Conservation (phyloP, 2,113 vertebrate species). For the Corythornis vintsioides region DNA sequence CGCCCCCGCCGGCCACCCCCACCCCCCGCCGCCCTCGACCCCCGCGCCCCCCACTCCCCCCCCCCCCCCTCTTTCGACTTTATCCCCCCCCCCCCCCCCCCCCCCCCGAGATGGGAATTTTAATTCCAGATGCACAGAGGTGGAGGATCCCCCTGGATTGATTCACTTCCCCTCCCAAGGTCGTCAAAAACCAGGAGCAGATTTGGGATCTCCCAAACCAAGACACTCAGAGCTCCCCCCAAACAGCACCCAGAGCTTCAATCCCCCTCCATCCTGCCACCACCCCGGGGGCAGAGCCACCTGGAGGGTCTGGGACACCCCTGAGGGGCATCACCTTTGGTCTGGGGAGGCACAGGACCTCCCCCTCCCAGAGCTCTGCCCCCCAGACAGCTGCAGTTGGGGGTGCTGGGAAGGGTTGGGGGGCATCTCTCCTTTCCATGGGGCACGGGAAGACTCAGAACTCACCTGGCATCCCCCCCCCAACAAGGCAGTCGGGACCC, state of each 20-base stretch:
- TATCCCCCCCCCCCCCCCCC: too few relatives aligned
- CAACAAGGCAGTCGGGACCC: too few relatives aligned
- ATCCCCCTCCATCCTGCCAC: background rate
- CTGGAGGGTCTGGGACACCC: background rate
- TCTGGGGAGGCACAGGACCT: background rate
- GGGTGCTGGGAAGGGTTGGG: background rate
- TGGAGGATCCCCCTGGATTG: background rate
- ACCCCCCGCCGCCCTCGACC: too few relatives aligned
- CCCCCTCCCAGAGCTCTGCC: background rate
- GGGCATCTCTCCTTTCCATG: background rate
- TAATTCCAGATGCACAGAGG: fast-evolving
- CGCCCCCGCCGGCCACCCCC: too few relatives aligned
- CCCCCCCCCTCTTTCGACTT: too few relatives aligned
- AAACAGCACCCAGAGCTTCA: background rate
- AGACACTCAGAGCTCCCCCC: background rate
- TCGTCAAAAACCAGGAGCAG: background rate
- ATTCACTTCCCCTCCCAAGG: background rate
- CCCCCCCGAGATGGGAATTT: background rate
- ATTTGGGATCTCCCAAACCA: background rate
- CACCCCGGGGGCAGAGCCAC: background rate
- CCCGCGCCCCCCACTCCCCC: background rate
- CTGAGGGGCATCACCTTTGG: fast-evolving
- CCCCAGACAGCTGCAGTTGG: background rate
- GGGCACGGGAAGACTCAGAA: background rate
- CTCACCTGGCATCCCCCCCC: background rate